Percentiles rank a stretch among this genome's conserved stretches.
Evolutionary conservation across 2,797 vertebrate genomes (phyloP).

Genomic region (Lerista edwardsae): DNA sequence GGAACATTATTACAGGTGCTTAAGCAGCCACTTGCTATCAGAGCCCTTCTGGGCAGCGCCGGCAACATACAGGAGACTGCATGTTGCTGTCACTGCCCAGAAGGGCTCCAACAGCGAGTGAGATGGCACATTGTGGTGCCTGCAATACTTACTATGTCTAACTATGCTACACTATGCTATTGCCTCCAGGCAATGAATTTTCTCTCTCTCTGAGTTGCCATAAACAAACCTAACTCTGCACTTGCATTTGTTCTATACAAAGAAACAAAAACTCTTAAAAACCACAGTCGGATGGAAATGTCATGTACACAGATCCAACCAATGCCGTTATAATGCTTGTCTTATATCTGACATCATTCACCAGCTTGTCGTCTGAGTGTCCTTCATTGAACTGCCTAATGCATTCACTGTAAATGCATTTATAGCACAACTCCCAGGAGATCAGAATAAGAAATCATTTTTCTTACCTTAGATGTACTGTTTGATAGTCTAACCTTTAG

Average conservation of each 20-base stretch:
- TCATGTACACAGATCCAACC: constrained; percentile 18
- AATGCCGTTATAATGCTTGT: constrained; percentile 46
- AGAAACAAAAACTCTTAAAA: neutral
- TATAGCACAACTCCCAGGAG: constrained; percentile 47
- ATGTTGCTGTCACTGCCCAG: too few species aligned
- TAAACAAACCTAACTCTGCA: neutral
- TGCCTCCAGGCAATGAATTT: too few species aligned
- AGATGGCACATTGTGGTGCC: too few species aligned
- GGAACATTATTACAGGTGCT: too few species aligned
- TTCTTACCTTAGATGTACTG: constrained; percentile 55
- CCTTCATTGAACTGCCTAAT: constrained; percentile 46
- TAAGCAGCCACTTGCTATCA: too few species aligned
- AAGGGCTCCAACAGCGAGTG: too few species aligned
- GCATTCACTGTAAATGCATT: constrained; percentile 47
- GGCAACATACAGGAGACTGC: too few species aligned
- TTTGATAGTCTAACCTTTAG: constrained; percentile 45
- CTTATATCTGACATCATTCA: constrained; percentile 48
- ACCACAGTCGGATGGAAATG: constrained; percentile 28
- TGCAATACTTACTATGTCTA: too few species aligned
- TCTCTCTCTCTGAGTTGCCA: neutral
- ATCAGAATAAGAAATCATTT: constrained; percentile 59
- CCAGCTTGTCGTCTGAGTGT: constrained; percentile 42
- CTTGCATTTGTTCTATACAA: neutral
- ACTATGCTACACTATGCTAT: too few species aligned
- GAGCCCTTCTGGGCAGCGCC: too few species aligned